Evolutionary conservation across 2,113 vertebrate species (phyloP).

Genomic region (Hippocampus comes): DNA sequence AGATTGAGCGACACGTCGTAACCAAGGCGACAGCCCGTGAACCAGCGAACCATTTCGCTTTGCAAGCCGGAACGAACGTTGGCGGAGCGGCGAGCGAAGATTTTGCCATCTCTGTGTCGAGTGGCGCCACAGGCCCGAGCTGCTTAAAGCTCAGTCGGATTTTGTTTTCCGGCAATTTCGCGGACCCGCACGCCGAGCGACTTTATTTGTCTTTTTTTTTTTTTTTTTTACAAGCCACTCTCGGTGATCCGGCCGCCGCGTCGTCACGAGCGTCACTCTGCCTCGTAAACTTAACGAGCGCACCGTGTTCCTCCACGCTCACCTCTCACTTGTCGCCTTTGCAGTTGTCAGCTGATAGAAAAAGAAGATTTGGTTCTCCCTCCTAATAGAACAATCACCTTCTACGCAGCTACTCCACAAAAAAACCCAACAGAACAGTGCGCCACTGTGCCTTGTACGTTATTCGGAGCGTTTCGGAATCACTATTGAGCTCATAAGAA

Average conservation of each 20-base stretch:
- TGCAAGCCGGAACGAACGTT: neutral
- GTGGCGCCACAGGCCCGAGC: slow-evolving; percentile 13
- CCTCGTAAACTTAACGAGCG: neutral
- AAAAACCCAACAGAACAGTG: too few relatives aligned
- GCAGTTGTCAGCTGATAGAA: neutral
- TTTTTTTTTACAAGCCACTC: slow-evolving; percentile 5
- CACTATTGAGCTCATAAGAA: too few relatives aligned
- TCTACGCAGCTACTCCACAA: too few relatives aligned
- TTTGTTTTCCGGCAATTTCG: slow-evolving; percentile 8
- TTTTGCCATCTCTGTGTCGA: slow-evolving; percentile 28
- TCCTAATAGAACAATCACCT: too few relatives aligned
- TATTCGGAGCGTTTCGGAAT: too few relatives aligned
- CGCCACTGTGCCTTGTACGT: too few relatives aligned
- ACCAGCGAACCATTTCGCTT: neutral
- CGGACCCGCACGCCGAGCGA: slow-evolving; percentile 1
- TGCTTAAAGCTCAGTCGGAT: neutral
- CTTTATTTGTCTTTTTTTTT: neutral
- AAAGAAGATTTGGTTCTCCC: neutral
- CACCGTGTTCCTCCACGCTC: neutral
- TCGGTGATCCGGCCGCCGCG: neutral
- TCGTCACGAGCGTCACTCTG: slow-evolving; percentile 8
- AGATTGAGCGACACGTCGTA: neutral
- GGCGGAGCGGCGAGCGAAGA: neutral
- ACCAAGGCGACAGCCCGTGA: neutral
- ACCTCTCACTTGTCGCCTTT: neutral